These are phyloP conservation scores for Ceyx cyanopectus DNA, from an alignment of 2,113 vertebrate species.

Conservation along the genomic window DNA sequence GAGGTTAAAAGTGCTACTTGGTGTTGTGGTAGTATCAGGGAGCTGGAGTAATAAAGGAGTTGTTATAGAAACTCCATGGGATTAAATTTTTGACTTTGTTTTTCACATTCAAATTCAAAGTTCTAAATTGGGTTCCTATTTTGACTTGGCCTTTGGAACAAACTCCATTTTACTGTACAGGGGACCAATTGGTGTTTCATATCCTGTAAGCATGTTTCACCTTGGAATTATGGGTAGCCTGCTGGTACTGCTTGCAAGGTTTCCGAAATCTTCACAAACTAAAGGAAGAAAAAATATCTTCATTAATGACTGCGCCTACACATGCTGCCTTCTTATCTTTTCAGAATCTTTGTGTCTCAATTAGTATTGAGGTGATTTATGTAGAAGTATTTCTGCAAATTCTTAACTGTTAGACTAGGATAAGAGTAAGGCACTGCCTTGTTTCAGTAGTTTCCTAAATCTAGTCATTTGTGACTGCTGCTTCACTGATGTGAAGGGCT, in stretches of 20 bases:
- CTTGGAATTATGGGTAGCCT: not conserved
- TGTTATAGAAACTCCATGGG: conserved; percentile 32
- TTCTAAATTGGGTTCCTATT: not conserved
- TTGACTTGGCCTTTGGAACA: not conserved
- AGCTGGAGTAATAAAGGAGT: not conserved
- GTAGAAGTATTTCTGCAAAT: not conserved
- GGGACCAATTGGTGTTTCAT: not conserved
- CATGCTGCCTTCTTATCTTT: not conserved
- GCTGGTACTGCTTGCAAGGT: not conserved
- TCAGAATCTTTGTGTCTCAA: not conserved
- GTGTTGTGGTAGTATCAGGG: not conserved
- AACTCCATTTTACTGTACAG: not conserved
- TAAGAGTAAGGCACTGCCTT: not conserved
- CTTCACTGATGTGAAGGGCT: not conserved
- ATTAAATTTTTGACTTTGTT: not conserved
- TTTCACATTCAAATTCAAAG: not conserved
- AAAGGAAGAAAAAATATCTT: not conserved
- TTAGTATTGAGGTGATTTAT: not conserved
- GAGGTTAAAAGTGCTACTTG: not conserved
- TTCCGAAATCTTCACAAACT: not conserved
- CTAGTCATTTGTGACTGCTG: not conserved
- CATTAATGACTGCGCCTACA: not conserved
- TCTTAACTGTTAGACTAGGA: not conserved
- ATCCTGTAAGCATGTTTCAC: not conserved
- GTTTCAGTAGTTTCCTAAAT: not conserved